Evolutionary conservation across 2,888 invertebrate genomes (phyloP).

Genomic region (Parnassius apollo): DNA sequence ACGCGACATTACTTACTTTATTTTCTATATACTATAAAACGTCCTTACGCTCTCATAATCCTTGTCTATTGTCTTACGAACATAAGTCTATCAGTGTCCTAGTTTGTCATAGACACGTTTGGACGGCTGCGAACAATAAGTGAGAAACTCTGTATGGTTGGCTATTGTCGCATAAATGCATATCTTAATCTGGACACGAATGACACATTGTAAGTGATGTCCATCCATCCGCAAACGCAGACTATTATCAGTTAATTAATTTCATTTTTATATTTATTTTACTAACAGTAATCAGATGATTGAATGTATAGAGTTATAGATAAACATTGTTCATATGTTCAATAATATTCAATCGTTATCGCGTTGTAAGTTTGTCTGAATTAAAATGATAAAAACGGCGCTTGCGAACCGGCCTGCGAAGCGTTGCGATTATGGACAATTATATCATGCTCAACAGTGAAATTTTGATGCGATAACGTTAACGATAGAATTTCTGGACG

Average conservation of each 20-base stretch:
- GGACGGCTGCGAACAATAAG: slow-evolving; percentile 41
- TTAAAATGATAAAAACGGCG: too few relatives aligned
- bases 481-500: too few relatives aligned
- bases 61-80: slow-evolving; percentile 35
- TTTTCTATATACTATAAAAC: neutral
- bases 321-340: too few relatives aligned
- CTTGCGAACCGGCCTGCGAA: too few relatives aligned
- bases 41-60: slow-evolving; percentile 13
- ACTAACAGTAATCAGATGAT: too few relatives aligned
- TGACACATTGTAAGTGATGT: slow-evolving; percentile 11
- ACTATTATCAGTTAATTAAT: slow-evolving; percentile 5
- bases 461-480: too few relatives aligned
- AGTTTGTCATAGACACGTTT: slow-evolving; percentile 35
- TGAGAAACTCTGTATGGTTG: slow-evolving; percentile 32
- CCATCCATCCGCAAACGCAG: slow-evolving; percentile 9
- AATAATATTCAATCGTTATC: too few relatives aligned
- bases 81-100: slow-evolving; percentile 36
- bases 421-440: too few relatives aligned
- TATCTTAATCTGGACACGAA: slow-evolving; percentile 20
- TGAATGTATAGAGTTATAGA: too few relatives aligned
- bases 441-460: too few relatives aligned
- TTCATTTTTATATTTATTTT: neutral
- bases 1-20: neutral
- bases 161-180: slow-evolving; percentile 23
- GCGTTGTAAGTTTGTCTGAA: too few relatives aligned